Conservation (phyloP, 1,140 invertebrate genomes). For the Paralvinella palmiformis region DNA sequence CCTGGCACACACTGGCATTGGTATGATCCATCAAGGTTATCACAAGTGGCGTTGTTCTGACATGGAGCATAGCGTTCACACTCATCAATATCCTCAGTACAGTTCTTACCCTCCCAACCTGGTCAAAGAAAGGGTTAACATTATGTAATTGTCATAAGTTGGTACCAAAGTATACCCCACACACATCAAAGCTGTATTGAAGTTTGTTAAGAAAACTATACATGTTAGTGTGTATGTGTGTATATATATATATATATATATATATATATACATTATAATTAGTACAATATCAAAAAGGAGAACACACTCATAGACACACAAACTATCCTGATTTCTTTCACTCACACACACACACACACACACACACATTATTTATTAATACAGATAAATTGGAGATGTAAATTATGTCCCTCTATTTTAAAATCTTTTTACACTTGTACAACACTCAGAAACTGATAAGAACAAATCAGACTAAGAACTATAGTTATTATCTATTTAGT, state of each 20-base stretch:
- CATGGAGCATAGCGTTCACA: conserved; percentile 58
- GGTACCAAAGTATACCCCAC: neutral
- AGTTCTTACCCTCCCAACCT: conserved; percentile 16
- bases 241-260: neutral
- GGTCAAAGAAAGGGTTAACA: neutral
- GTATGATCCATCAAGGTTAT: conserved; percentile 66
- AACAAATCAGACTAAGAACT: too few species aligned
- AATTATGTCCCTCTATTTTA: too few species aligned
- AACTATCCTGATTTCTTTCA: too few species aligned
- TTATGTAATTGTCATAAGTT: neutral
- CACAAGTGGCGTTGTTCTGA: conserved; percentile 80
- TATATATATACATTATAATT: too few species aligned
- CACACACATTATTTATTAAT: too few species aligned
- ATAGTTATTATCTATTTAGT: too few species aligned
- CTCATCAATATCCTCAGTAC: conserved; percentile 7
- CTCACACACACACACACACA: too few species aligned
- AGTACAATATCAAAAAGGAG: neutral
- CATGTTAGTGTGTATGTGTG: neutral
- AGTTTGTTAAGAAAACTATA: neutral
- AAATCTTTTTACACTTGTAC: too few species aligned
- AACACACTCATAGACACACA: too few species aligned
- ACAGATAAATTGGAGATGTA: too few species aligned
- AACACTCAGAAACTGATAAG: too few species aligned
- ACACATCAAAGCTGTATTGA: neutral
- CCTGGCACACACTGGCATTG: conserved; percentile 27